These are phyloP conservation scores for Halcyon senegalensis DNA, from an alignment of 2,113 vertebrate genomes.

Conservation along the genomic window DNA sequence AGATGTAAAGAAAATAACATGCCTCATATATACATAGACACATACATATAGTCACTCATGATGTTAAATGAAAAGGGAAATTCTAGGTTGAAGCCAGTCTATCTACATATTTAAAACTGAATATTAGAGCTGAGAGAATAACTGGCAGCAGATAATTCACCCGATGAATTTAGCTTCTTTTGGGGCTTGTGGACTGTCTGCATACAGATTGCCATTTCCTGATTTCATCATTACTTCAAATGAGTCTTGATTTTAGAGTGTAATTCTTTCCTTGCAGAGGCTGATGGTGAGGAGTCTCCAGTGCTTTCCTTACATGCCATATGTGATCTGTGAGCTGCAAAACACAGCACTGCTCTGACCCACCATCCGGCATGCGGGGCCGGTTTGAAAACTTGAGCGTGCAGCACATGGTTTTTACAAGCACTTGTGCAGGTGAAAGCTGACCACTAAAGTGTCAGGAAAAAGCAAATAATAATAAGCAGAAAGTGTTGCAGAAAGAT, in stretches of 20 bases:
- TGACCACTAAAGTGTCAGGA: not conserved
- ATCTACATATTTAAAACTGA: slow-evolving; percentile 66
- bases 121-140: slow-evolving; percentile 48
- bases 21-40: not conserved
- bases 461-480: not conserved
- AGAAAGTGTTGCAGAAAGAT: not conserved
- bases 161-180: slow-evolving; percentile 5
- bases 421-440: not conserved
- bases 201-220: slow-evolving; percentile 52
- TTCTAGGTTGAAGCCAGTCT: slow-evolving; percentile 5
- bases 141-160: slow-evolving; percentile 60
- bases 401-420: not conserved
- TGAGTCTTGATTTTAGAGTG: slow-evolving; percentile 3
- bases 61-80: slow-evolving; percentile 32
- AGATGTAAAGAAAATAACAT: not conserved
- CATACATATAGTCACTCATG: not conserved
- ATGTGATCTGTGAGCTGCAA: not conserved
- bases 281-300: slow-evolving; percentile 14
- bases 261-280: slow-evolving; percentile 9
- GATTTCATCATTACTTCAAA: slow-evolving; percentile 52
- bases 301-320: not conserved
- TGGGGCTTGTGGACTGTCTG: not conserved
- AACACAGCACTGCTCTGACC: not conserved
- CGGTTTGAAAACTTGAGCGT: not conserved
- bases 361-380: not conserved